A percentile compares a stretch with the other conserved stretches of the same genome.
Conservation (phyloP, 1,140 invertebrate species). For the Drosophila busckii region DNA sequence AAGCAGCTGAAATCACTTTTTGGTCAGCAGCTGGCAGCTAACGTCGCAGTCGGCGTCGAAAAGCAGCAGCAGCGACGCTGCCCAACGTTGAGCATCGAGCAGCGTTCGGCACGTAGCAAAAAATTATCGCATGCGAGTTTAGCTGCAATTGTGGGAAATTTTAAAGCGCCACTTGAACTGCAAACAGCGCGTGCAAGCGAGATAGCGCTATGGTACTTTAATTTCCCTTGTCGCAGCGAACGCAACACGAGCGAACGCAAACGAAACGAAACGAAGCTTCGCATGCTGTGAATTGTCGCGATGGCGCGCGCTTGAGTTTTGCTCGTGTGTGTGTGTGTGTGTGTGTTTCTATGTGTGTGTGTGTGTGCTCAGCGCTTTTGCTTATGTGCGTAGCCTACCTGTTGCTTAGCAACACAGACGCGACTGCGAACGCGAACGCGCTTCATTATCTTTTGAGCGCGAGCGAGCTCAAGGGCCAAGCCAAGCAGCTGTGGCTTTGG, state of each 20-base stretch:
- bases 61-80: conserved; percentile 8
- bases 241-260: not conserved
- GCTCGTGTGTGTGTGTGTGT: not conserved
- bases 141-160: conserved; percentile 36
- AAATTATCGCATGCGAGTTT: conserved; percentile 55
- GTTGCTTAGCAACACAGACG: conserved; percentile 62
- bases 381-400: conserved; percentile 44
- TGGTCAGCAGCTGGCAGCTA: conserved; percentile 9
- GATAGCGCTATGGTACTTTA: not conserved
- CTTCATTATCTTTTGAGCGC: conserved; percentile 16
- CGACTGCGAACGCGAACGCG: conserved; percentile 16
- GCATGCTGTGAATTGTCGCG: conserved; percentile 27
- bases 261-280: conserved; percentile 10
- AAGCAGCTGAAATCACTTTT: conserved; percentile 29
- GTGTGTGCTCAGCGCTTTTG: too few species aligned
- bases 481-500: too few species aligned
- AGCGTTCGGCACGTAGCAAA: conserved; percentile 12
- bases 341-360: not conserved
- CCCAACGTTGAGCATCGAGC: not conserved
- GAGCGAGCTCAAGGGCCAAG: not conserved
- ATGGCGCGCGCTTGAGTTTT: not conserved
- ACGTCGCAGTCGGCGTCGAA: conserved; percentile 33
- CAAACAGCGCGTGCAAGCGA: not conserved
- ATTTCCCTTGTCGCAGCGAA: conserved; percentile 41
- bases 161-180: conserved; percentile 25